These are phyloP conservation scores for Hydraecia micacea DNA, from an alignment of 2,888 invertebrate species.

Conservation along the genomic window DNA sequence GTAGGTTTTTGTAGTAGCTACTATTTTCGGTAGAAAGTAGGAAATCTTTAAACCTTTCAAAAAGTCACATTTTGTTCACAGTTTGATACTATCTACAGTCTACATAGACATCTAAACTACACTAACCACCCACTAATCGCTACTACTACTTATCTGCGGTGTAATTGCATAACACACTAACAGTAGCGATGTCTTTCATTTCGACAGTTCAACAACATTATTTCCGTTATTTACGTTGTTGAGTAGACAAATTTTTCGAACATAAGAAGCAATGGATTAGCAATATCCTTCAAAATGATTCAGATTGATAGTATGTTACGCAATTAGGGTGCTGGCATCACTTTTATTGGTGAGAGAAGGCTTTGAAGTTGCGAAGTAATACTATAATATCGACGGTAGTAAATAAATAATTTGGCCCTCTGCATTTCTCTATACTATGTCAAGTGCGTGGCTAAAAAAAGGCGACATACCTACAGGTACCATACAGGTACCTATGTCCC, in stretches of 20 bases:
- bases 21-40: neutral
- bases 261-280: too few relatives aligned
- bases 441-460: conserved; percentile 59
- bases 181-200: too few relatives aligned
- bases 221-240: too few relatives aligned
- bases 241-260: too few relatives aligned
- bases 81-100: neutral
- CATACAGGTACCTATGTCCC: conserved; percentile 40
- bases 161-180: too few relatives aligned
- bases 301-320: neutral
- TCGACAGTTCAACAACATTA: too few relatives aligned
- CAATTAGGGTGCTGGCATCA: too few relatives aligned
- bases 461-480: conserved; percentile 42
- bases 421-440: neutral
- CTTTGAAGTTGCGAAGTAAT: neutral
- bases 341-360: neutral
- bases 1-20: neutral
- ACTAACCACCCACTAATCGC: too few relatives aligned
- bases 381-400: neutral
- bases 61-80: too few relatives aligned
- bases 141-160: too few relatives aligned
- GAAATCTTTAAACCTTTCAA: neutral
- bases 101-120: neutral
- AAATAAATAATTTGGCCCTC: conserved; percentile 19
- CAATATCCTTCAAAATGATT: too few relatives aligned